Conservation (phyloP, 2,797 vertebrate genomes). For the Echeneis naucrates region DNA sequence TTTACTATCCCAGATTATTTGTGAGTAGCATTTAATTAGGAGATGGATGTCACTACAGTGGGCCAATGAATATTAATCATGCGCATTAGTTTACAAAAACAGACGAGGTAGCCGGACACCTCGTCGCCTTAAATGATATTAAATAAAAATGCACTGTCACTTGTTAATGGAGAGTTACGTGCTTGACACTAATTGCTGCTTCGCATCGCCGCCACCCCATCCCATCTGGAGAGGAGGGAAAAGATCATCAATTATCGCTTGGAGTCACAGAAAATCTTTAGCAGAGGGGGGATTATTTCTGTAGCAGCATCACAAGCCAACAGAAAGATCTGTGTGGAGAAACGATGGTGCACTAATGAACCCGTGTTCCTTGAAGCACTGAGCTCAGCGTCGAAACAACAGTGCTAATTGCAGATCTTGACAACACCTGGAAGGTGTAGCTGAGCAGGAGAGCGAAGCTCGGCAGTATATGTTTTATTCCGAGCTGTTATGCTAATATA, state of each 20-base stretch:
- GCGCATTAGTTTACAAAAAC: constrained; percentile 4
- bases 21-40: neutral
- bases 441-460: neutral
- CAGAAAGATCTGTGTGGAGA: constrained; percentile 7
- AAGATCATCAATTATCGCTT: constrained; percentile 47
- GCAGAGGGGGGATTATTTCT: constrained; percentile 8
- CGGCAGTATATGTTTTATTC: neutral
- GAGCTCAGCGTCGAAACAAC: constrained; percentile 1
- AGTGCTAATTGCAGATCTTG: constrained; percentile 30
- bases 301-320: constrained; percentile 1
- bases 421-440: constrained; percentile 5
- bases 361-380: neutral
- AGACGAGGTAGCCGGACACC: neutral
- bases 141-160: constrained; percentile 17
- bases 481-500: constrained; percentile 42
- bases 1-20: neutral
- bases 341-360: neutral
- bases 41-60: neutral
- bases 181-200: constrained; percentile 42
- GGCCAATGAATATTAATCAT: neutral
- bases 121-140: neutral
- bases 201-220: neutral
- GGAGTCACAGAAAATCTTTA: constrained; percentile 33
- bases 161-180: constrained; percentile 46
- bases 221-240: constrained; percentile 24